Conservation (phyloP, 2,888 invertebrate species). For the Philaethria dido region DNA sequence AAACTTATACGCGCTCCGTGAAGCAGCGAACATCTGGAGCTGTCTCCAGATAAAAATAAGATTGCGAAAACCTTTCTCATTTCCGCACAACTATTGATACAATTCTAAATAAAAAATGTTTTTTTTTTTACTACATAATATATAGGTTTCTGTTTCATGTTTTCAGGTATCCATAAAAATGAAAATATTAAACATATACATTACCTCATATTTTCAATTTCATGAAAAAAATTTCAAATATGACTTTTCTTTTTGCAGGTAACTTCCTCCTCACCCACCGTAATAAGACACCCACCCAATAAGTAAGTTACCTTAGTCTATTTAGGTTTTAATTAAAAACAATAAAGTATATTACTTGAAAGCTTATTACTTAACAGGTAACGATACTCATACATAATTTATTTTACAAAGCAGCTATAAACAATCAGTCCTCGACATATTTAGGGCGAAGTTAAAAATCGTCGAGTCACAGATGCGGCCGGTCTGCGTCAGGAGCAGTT, state of each 20-base stretch:
- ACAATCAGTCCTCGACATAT: slow-evolving; percentile 22
- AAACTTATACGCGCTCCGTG: slow-evolving; percentile 25
- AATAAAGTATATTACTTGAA: not conserved
- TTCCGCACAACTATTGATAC: slow-evolving; percentile 16
- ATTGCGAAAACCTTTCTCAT: slow-evolving; percentile 17
- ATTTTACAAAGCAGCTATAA: slow-evolving; percentile 2
- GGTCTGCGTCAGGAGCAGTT: slow-evolving; percentile 25
- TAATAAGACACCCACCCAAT: not conserved
- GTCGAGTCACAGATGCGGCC: slow-evolving; percentile 38
- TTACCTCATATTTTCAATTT: not conserved
- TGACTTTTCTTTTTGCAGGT: slow-evolving; percentile 1
- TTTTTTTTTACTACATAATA: not conserved
- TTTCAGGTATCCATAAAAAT: no score
- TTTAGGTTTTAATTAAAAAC: not conserved
- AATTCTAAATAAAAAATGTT: not conserved
- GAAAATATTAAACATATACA: no score
- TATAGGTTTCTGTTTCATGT: no score
- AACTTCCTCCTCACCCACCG: not conserved
- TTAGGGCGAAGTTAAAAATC: slow-evolving; percentile 34
- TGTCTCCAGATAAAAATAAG: slow-evolving; percentile 25
- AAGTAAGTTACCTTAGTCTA: not conserved
- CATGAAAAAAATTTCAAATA: not conserved
- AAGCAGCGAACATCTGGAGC: slow-evolving; percentile 28
- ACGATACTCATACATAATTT: not conserved
- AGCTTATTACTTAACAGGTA: no score